Conservation (phyloP, 2,113 vertebrate species). For the Opisthocomus hoazin region DNA sequence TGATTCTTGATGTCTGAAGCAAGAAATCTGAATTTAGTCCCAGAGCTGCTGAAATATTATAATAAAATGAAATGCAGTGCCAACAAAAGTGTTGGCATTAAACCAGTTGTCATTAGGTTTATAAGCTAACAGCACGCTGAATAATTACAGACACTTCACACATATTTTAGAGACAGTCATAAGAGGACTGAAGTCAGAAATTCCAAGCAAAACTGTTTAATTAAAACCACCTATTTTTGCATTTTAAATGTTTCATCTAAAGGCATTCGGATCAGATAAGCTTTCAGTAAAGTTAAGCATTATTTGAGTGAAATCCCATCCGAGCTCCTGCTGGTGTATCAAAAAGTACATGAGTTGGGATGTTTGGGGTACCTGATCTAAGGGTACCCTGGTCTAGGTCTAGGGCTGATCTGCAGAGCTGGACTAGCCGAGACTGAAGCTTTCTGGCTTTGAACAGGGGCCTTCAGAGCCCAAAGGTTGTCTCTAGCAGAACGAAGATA, state of each 20-base stretch:
- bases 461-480: background rate
- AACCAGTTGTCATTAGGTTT: background rate
- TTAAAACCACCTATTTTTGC: background rate
- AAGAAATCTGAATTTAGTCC: background rate
- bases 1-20: background rate
- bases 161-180: background rate
- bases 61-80: background rate
- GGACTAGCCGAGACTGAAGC: rapidly evolving
- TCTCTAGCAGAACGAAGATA: background rate
- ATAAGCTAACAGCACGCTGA: background rate
- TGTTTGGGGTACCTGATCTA: rapidly evolving
- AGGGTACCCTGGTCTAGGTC: background rate
- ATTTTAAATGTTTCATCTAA: background rate
- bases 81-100: background rate
- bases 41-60: background rate
- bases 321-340: background rate
- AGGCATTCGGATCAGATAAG: background rate
- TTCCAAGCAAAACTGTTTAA: background rate
- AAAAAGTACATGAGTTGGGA: background rate
- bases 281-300: background rate
- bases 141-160: background rate
- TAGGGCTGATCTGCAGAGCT: background rate
- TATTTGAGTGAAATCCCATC: background rate
- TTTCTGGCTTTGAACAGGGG: background rate
- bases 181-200: background rate